Conservation (phyloP, 2,113 vertebrate genomes). For the Perca fluviatilis region DNA sequence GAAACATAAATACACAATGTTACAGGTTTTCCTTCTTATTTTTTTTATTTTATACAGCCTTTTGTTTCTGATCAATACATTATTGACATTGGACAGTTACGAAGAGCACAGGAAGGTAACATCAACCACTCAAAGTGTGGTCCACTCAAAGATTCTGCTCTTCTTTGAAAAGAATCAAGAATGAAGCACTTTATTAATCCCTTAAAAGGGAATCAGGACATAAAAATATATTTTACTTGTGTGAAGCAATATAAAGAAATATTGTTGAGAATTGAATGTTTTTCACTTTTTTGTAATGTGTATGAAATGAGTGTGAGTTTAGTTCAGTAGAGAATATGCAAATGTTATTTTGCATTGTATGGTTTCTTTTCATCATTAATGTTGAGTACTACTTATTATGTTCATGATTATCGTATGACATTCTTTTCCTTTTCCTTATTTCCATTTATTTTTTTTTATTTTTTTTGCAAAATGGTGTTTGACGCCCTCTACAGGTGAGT, state of each 20-base stretch:
- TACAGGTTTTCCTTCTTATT: neutral
- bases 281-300: neutral
- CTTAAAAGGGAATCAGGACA: no score
- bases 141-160: no score
- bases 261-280: neutral
- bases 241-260: neutral
- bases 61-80: neutral
- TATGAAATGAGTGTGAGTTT: neutral
- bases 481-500: constrained; percentile 17
- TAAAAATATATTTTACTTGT: no score
- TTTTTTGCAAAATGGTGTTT: neutral
- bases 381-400: neutral
- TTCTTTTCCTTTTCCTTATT: neutral
- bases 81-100: neutral
- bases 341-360: neutral
- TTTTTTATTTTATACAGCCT: no score
- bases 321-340: no score
- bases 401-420: neutral
- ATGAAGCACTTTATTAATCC: no score
- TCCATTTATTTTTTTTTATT: no score
- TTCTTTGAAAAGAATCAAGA: no score
- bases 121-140: neutral
- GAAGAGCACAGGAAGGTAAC: neutral
- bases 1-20: neutral
- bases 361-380: neutral